phyloP scores from a whole-genome alignment of 2,888 invertebrate genomes.

The Maniola hyperantus region DNA sequence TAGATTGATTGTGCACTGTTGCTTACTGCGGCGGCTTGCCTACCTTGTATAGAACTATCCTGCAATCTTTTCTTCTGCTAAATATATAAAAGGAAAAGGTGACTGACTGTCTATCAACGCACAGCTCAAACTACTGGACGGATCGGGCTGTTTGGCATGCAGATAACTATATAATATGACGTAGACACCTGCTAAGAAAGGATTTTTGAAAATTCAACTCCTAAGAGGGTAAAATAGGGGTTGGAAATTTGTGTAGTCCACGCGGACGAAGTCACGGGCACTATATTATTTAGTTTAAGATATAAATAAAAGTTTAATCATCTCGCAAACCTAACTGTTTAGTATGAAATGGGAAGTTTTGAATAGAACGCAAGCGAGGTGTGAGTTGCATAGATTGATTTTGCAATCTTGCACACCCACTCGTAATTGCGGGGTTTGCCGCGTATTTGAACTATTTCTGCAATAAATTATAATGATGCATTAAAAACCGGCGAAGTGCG shows the following conservation, averaged over 20 bases:
- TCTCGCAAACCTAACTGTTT: not conserved
- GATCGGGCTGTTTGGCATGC: too few species aligned
- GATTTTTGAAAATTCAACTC: too few species aligned
- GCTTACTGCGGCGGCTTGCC: not conserved
- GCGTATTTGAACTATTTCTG: not conserved
- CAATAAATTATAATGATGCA: not conserved
- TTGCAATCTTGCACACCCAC: not conserved
- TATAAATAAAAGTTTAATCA: not conserved
- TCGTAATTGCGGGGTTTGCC: not conserved
- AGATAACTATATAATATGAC: too few species aligned
- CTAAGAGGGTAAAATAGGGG: too few species aligned
- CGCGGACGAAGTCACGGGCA: too few species aligned
- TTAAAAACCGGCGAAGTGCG: not conserved
- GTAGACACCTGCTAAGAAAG: too few species aligned
- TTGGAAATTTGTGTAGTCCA: too few species aligned
- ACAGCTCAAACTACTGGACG: too few species aligned
- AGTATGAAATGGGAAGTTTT: not conserved
- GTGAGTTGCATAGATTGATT: not conserved
- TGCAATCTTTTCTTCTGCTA: not conserved
- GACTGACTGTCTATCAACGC: too few species aligned
- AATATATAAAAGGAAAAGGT: too few species aligned
- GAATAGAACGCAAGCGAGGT: not conserved
- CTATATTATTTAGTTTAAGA: too few species aligned
- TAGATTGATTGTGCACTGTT: not conserved
- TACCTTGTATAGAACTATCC: not conserved